Base-by-base conservation (phyloP, 2,888 invertebrate genomes). In the Trileptium ribeirensis region DNA sequence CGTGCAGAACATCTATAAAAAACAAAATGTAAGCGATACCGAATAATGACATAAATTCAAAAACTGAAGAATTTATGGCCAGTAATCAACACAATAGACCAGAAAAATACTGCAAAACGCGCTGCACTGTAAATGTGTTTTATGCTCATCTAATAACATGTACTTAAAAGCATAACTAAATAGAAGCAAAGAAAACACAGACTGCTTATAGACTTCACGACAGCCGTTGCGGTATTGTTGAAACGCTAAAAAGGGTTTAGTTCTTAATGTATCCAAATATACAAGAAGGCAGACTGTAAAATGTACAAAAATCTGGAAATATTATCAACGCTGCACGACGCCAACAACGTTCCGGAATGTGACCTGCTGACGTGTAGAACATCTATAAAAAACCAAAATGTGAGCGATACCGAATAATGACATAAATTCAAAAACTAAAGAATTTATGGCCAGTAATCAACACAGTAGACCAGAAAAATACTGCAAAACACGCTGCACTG, bases 361-460 rank as follows among this genome's bases (percentile, higher is more conserved):
- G 97, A 97, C 98, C 98, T 99, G 0, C 97, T 95, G 51, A 98
- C 90, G 89, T 97, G 97, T 24, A 99, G 90, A 0, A 99, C 94
- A 91, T 99, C 98, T 89, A 85, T n/a, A 83, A 83, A 64, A 24
- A 64, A 40, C n/a, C n/a, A n/a, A n/a, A n/a, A n/a, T n/a, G n/a
- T n/a, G n/a, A n/a, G 67, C 15, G 19, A n/a, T 24, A 19, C 29
- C 19, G 19, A 34, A 34, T n/a, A 19, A 74, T 19, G 29, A 74
- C n/a, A 78, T 78, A 78, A 79, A n/a, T 19, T 75, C 8, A 78
- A 74, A 77, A 0, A 67, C 33, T 38, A 33, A 24, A 64, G 64
- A 64, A 24, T 24, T 64, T 64, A 19, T 24, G 64, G n/a, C 64
- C 64, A n/a, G n/a, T n/a, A n/a, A n/a, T n/a, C n/a, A n/a, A n/a